Percentiles rank a stretch among this genome's conserved stretches.
Conservation (phyloP, 2,113 vertebrate species). For the Tetrax tetrax region DNA sequence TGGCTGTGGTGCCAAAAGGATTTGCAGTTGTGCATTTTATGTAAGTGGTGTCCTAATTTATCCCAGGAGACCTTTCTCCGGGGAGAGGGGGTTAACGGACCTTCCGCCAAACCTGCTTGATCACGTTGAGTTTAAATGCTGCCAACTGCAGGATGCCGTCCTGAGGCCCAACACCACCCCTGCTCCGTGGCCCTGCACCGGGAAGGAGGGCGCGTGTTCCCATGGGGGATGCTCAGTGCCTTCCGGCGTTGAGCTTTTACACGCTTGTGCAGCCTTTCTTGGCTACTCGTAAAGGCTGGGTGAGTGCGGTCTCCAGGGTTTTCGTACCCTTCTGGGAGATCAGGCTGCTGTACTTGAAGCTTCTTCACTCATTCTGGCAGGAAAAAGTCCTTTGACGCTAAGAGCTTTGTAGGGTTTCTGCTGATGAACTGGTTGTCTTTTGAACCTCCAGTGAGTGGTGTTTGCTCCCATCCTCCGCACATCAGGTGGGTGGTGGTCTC, state of each 20-base stretch:
- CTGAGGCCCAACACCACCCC: not conserved
- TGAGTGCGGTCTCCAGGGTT: not conserved
- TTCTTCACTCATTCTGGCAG: not conserved
- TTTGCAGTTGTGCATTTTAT: slow-evolving; percentile 1
- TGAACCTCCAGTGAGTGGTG: not conserved
- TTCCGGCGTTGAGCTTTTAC: not conserved
- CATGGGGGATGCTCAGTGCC: not conserved
- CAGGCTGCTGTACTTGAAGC: not conserved
- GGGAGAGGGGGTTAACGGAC: not conserved
- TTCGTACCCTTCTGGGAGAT: not conserved
- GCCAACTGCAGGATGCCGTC: rapidly evolving
- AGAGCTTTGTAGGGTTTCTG: not conserved
- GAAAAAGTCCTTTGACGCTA: not conserved
- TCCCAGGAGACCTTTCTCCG: not conserved
- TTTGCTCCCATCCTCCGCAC: not conserved
- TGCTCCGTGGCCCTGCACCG: rapidly evolving
- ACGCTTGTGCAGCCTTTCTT: not conserved
- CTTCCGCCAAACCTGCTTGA: not conserved
- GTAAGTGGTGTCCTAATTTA: not conserved
- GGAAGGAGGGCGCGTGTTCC: not conserved
- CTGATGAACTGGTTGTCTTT: not conserved
- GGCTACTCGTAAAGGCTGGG: not conserved
- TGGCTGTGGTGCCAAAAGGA: not conserved
- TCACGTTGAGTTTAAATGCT: rapidly evolving
- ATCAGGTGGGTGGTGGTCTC: not conserved